Percentiles rank a stretch among this genome's conserved stretches.
Conservation (phyloP, 35 echinoderm and acorn worm species). For the Apostichopus californicus region DNA sequence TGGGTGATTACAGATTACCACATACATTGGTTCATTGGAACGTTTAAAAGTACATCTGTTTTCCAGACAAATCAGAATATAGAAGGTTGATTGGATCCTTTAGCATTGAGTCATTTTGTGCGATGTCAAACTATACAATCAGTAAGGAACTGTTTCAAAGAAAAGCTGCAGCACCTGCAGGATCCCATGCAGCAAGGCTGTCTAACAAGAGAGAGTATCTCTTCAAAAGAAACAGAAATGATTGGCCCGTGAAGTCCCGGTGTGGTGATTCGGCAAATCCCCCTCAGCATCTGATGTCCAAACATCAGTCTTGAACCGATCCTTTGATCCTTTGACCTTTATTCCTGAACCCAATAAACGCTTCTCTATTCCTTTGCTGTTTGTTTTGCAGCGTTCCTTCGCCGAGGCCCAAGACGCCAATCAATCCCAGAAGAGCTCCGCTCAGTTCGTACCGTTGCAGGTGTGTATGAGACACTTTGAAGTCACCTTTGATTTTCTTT, state of each 20-base stretch:
- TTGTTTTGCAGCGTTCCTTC: neutral
- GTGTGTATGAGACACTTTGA: neutral
- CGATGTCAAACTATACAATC: too few species aligned
- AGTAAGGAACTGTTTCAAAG: neutral
- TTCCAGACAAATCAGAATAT: too few species aligned
- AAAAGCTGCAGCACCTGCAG: neutral
- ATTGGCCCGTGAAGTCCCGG: neutral
- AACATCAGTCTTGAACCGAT: neutral
- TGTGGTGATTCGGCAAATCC: neutral
- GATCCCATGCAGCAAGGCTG: too few species aligned
- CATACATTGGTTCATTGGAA: neutral
- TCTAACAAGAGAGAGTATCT: too few species aligned
- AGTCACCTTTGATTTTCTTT: too few species aligned
- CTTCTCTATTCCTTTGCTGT: too few species aligned
- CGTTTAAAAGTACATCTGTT: too few species aligned
- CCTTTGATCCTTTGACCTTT: neutral
- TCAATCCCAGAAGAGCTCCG: slow-evolving; percentile 13
- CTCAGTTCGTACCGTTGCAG: slow-evolving; percentile 23
- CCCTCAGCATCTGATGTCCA: neutral
- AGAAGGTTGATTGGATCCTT: too few species aligned
- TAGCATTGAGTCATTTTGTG: too few species aligned
- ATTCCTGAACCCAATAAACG: too few species aligned
- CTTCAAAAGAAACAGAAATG: neutral
- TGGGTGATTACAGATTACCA: neutral
- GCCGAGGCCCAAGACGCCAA: neutral